A percentile compares a stretch with the other conserved stretches of the same genome.
phyloP scores from a whole-genome alignment of 2,888 invertebrate genomes.

The Nephrocerus scutellatus region DNA sequence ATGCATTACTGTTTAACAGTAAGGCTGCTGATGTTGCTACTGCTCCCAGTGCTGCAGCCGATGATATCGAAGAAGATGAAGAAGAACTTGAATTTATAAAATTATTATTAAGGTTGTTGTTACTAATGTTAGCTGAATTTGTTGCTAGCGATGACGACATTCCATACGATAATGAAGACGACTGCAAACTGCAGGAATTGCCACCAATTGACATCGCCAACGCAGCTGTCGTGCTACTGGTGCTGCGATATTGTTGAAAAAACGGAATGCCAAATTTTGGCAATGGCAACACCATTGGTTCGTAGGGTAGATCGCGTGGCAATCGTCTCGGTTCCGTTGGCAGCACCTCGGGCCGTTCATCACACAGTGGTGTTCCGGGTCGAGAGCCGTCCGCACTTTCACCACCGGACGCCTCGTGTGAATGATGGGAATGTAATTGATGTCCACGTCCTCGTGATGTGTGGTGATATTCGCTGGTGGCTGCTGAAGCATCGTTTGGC shows the following conservation, averaged over 20 bases:
- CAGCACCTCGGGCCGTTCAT: conserved; percentile 67
- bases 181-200: conserved; percentile 25
- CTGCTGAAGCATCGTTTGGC: conserved; percentile 40
- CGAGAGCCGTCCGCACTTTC: conserved; percentile 65
- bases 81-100: conserved; percentile 31
- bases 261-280: conserved; percentile 80
- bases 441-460: conserved; percentile 49
- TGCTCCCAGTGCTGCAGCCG: conserved; percentile 19
- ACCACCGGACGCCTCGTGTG: conserved; percentile 53
- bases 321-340: conserved; percentile 71
- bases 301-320: conserved; percentile 56
- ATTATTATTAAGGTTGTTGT: conserved; percentile 23
- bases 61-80: conserved; percentile 23
- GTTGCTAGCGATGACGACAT: conserved; percentile 17
- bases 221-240: conserved; percentile 21
- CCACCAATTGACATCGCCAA: conserved; percentile 9
- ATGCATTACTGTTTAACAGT: conserved; percentile 35
- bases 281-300: conserved; percentile 75
- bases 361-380: conserved; percentile 78
- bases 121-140: conserved; percentile 18
- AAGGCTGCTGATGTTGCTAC: conserved; percentile 19
- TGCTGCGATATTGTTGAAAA: conserved; percentile 46
- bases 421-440: conserved; percentile 50
- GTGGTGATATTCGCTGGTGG: conserved; percentile 43
- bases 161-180: conserved; percentile 20